Base-by-base conservation (phyloP, 1,140 invertebrate genomes). In the Manduca sexta region DNA sequence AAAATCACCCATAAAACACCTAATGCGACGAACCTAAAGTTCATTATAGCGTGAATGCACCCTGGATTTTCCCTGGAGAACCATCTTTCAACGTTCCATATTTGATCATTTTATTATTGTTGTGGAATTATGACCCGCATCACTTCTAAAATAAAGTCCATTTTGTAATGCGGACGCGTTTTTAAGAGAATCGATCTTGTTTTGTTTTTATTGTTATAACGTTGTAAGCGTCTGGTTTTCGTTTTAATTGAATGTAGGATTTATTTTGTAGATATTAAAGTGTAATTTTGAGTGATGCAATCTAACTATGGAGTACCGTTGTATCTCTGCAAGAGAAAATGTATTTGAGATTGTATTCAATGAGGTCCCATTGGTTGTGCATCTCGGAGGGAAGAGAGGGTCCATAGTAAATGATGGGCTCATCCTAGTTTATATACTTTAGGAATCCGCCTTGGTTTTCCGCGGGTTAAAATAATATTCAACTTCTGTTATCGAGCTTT, bases 121-220 rank as follows among this genome's bases (percentile, higher is more conserved):
- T 60, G 42, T 43, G 13, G 0, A 75, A 56, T 61, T 51, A 45
- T 3, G 45, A 60, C 69, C 47, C n/a, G n/a, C n/a, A n/a, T 42
- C 68, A 64, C 0, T 0, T 26, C 0, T 3, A 1, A 0, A 0
- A 17, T 60, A 74, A 49, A 1, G 16, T 57, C 49, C 10, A 38
- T 41, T 54, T 71, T 42, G 2, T n/a, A 29, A 21, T 12, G 31
- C 30, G 11, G 14, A 13, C 12, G 2, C 21, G 18, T 17, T 57
- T 79, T 69, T 74, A 62, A 81, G 78, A 84, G 75, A 82, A 84
- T 84, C 81, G 81, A 84, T 84, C 81, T 84, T 62, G 47, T 69
- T 73, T 60, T 54, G 18, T 13, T 6, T 7, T 4, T 7, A 45
- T 35, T 46, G 50, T 16, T 18, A 48, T 59, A 80, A 71, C 10